Evolutionary conservation across 1,140 invertebrate species (phyloP).

Genomic region (Globodera rostochiensis): DNA sequence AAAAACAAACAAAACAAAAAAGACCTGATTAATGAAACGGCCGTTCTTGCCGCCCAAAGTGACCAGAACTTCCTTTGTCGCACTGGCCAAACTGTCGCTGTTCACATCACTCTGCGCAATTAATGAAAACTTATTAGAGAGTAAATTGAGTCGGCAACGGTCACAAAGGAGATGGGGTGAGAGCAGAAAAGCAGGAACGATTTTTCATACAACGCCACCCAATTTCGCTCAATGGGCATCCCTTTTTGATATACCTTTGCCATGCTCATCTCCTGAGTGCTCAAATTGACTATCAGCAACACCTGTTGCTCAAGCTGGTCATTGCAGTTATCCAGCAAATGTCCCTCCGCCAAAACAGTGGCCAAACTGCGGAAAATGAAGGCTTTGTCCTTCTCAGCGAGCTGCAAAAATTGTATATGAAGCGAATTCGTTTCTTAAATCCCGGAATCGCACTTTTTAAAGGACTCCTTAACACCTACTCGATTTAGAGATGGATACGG

Average conservation of each 20-base stretch:
- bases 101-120: slow-evolving; percentile 53
- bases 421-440: no score
- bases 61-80: slow-evolving; percentile 61
- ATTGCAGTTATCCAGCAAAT: slow-evolving; percentile 50
- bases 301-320: slow-evolving; percentile 62
- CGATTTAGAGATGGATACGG: no score
- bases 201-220: no score
- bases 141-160: no score
- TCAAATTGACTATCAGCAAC: slow-evolving; percentile 63
- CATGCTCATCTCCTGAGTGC: slow-evolving; percentile 65
- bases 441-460: no score
- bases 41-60: slow-evolving; percentile 52
- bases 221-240: no score
- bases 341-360: slow-evolving; percentile 39
- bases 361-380: slow-evolving; percentile 50
- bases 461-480: no score
- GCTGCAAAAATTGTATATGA: slow-evolving; percentile 41
- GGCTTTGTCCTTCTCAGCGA: slow-evolving; percentile 42
- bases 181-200: no score
- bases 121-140: background rate
- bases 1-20: background rate
- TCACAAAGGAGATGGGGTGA: no score
- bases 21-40: slow-evolving; percentile 56
- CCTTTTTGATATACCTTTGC: slow-evolving; percentile 29
- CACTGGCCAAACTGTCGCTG: slow-evolving; percentile 53